Evolutionary conservation across 2,888 invertebrate genomes (phyloP).

Genomic region (Oxystoma pomonae): DNA sequence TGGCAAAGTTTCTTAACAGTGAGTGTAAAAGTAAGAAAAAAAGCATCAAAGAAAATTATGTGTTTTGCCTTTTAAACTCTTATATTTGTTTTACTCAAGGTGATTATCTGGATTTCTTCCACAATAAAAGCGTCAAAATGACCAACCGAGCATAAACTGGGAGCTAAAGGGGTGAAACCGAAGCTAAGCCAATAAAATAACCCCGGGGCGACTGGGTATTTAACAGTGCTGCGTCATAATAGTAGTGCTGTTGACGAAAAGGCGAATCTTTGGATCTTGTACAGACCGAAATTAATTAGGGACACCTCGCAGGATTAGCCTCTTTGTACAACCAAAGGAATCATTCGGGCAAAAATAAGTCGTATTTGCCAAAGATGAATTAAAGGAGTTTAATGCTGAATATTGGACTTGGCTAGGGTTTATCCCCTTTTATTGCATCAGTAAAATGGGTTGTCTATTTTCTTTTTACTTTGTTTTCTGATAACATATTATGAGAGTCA

Average conservation of each 20-base stretch:
- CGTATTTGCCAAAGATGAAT: not conserved
- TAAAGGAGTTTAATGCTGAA: not conserved
- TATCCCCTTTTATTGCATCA: no score
- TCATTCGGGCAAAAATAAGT: constrained; percentile 19
- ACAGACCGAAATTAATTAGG: constrained; percentile 18
- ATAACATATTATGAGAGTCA: no score
- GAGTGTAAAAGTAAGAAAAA: no score
- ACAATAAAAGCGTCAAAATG: not conserved
- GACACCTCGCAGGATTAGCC: constrained; percentile 21
- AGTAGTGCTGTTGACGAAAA: not conserved
- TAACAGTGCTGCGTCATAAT: not conserved
- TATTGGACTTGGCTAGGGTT: no score
- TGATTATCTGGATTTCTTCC: not conserved
- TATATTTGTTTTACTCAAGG: no score
- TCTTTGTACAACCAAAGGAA: constrained; percentile 18
- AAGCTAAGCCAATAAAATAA: not conserved
- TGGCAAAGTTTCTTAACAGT: no score
- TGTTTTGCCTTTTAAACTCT: no score
- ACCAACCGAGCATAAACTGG: not conserved
- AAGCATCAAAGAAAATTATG: no score
- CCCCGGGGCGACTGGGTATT: not conserved
- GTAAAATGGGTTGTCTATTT: no score
- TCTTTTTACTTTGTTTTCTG: no score
- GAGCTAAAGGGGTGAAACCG: not conserved
- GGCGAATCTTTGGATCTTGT: not conserved